Conservation (phyloP, 2,113 vertebrate genomes). For the Xiphorhynchus elegans region DNA sequence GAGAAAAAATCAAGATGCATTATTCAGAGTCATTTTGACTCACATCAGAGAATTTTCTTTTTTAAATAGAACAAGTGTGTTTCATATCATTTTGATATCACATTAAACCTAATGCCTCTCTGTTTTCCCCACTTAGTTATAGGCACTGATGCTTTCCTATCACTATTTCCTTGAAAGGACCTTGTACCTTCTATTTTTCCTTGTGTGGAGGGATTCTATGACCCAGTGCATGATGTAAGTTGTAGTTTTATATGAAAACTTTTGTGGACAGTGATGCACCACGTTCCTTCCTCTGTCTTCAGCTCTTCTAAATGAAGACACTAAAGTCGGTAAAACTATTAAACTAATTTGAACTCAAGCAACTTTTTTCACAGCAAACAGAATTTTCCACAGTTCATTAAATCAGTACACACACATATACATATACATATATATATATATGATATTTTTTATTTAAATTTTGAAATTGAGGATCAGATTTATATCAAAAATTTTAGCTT, state of each 20-base stretch:
- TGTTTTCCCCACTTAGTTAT: neutral
- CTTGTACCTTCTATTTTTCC: neutral
- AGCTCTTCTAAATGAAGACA: neutral
- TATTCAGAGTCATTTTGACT: neutral
- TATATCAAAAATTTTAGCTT: neutral
- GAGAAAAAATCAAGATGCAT: neutral
- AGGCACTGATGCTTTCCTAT: neutral
- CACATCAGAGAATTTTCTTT: neutral
- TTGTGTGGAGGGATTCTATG: neutral
- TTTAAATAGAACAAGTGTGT: neutral
- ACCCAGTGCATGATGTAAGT: neutral
- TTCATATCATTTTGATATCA: neutral
- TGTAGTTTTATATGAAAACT: neutral
- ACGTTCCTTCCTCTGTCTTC: neutral
- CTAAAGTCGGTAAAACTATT: neutral
- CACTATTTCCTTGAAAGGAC: neutral
- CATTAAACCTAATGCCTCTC: neutral
- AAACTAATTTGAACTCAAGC: neutral
- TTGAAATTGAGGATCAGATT: neutral
- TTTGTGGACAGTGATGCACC: neutral
- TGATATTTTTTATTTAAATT: too few relatives aligned
- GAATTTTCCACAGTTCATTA: neutral
- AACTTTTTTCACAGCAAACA: neutral
- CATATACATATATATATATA: too few relatives aligned
- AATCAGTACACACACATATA: neutral